Percentiles rank a stretch among this genome's conserved stretches.
phyloP scores from a whole-genome alignment of 2,113 vertebrate genomes.

The Periophthalmus modestus region DNA sequence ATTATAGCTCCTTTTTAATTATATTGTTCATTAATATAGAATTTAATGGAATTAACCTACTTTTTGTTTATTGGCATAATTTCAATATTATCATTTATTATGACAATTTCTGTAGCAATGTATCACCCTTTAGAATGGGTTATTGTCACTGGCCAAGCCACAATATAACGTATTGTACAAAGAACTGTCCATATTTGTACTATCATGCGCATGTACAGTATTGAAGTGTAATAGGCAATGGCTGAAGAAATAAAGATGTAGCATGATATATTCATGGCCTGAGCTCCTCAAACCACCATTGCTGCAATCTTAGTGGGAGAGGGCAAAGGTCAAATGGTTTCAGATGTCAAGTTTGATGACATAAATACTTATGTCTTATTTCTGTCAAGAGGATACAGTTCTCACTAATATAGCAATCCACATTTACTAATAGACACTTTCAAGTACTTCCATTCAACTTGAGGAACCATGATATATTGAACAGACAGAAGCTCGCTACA shows the following conservation, averaged over 20 bases:
- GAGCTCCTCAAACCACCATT: slow-evolving; percentile 44
- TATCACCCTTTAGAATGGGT: too few relatives aligned
- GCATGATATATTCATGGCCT: slow-evolving; percentile 25
- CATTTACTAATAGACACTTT: slow-evolving; percentile 68
- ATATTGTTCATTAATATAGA: too few relatives aligned
- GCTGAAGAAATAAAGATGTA: slow-evolving; percentile 28
- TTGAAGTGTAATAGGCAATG: slow-evolving; percentile 3
- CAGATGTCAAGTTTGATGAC: slow-evolving; percentile 22
- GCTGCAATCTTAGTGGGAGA: slow-evolving; percentile 16
- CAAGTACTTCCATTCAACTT: slow-evolving; percentile 70
- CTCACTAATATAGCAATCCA: slow-evolving; percentile 60
- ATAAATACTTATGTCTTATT: slow-evolving; percentile 64
- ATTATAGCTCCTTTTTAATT: too few relatives aligned
- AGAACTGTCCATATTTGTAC: slow-evolving; percentile 4
- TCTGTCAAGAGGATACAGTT: slow-evolving; percentile 47
- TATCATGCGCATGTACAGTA: background rate
- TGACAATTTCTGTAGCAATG: too few relatives aligned
- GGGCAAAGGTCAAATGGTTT: slow-evolving; percentile 23
- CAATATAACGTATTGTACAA: background rate
- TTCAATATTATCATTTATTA: too few relatives aligned
- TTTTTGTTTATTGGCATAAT: too few relatives aligned
- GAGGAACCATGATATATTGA: slow-evolving; percentile 56
- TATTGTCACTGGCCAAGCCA: too few relatives aligned
- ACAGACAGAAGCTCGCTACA: slow-evolving; percentile 41
- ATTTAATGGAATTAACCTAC: too few relatives aligned